Base-by-base conservation (phyloP, 1,140 invertebrate species). In the Ganaspis sp. region DNA sequence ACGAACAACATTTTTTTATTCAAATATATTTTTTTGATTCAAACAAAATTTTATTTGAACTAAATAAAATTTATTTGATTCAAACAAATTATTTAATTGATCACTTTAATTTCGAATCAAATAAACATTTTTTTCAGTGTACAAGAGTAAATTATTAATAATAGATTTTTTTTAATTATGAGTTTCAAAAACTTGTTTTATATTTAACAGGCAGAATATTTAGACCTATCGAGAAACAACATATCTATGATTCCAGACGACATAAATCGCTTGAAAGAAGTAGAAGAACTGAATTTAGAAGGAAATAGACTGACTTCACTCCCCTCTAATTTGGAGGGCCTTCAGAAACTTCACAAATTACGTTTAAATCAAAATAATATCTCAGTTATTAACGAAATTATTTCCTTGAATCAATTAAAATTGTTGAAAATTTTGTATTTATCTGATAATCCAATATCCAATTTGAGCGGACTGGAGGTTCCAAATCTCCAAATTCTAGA, bases 211-310 rank as follows among this genome's bases (percentile, higher is more conserved):
- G 82, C 86, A 29, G 83, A 90, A 69, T 64, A 87, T 4, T 70
- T 91, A 54, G 86, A 90, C 70, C 72, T 91, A 23, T 90, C 89
- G 11, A 75, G 70, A 26, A 91, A 90, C 69, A 53, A 76, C 11
- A 75, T 91, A 64, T 78, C 69, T 0, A 73, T 75, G 26, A 76
- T 90, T 69, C 72, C 80, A 9, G 17, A 34, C 11, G 81, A 87
- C 8, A 72, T 91, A 54, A 86, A 82, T 45, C 79, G 75, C 26
- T 42, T 90, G 19, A 79, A 37, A 9, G 84, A 88, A 11, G 74
- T 90, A 1, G 69, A 86, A 23, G 79, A 85, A 15, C 42, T 91
- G 6, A 87, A 89, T 80, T 77, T 90, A 26, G 86, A 86, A 3
- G 80, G 77, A 34, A 90, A 91, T 78, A 64, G 75, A 64, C 76